Conservation (phyloP, 2,113 vertebrate species). For the Channa argus region DNA sequence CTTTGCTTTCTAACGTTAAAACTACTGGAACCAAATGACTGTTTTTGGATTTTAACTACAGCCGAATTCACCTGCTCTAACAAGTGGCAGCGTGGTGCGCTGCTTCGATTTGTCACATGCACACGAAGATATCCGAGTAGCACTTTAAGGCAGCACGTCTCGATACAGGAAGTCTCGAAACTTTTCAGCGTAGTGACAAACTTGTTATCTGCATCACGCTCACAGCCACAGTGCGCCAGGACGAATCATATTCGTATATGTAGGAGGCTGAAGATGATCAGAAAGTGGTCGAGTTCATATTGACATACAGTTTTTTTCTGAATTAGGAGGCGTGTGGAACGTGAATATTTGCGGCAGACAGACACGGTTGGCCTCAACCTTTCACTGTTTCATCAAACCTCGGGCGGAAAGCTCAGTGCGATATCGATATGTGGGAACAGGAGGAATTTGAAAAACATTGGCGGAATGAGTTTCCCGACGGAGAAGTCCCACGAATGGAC, state of each 20-base stretch:
- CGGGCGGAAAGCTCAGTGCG: constrained; percentile 1
- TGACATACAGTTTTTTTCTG: not conserved
- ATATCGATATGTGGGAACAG: constrained; percentile 87
- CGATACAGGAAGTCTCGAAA: constrained; percentile 76
- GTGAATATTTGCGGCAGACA: constrained; percentile 15
- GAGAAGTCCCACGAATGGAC: constrained; percentile 85
- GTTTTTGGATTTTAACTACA: too few relatives aligned
- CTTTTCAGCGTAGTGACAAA: constrained; percentile 59
- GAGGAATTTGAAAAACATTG: constrained; percentile 90
- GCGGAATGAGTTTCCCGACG: constrained; percentile 90
- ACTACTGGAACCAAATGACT: not conserved
- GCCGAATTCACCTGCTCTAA: not conserved
- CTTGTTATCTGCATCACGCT: constrained; percentile 35
- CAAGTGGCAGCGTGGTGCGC: too few relatives aligned
- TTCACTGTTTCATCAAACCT: not conserved
- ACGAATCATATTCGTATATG: not conserved
- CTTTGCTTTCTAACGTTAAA: not conserved
- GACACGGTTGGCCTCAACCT: constrained; percentile 4
- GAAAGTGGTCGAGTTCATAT: constrained; percentile 8
- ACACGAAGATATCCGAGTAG: constrained; percentile 18
- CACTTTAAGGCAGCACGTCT: constrained; percentile 55
- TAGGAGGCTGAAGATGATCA: constrained; percentile 48
- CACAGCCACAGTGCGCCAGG: not conserved
- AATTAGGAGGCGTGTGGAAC: constrained; percentile 1
- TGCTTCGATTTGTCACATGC: too few relatives aligned